phyloP scores from a whole-genome alignment of 2,797 vertebrate species.

The Sebastes trivittatus region DNA sequence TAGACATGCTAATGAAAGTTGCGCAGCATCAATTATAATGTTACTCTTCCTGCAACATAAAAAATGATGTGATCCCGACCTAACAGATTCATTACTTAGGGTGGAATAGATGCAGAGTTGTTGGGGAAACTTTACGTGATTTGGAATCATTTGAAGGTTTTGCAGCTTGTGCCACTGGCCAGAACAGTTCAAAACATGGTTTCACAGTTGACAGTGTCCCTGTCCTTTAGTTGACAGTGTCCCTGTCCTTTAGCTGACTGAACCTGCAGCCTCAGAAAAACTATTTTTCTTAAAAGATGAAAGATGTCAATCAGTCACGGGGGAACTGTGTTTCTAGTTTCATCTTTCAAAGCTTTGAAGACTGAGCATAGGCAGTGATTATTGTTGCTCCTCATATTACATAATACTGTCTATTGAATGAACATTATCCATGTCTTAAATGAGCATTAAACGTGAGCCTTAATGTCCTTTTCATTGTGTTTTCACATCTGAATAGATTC shows the following conservation, averaged over 20 bases:
- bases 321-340: neutral
- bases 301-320: neutral
- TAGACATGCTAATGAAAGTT: neutral
- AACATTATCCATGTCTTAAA: slow-evolving; percentile 54
- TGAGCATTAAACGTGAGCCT: slow-evolving; percentile 58
- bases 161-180: neutral
- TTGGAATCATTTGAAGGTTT: neutral
- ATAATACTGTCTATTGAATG: slow-evolving; percentile 16
- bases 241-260: neutral
- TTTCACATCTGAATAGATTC: slow-evolving; percentile 59
- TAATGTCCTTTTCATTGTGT: slow-evolving; percentile 55
- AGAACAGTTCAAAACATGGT: neutral
- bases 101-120: neutral
- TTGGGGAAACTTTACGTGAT: neutral
- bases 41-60: neutral
- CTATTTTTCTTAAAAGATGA: neutral
- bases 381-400: neutral
- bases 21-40: neutral
- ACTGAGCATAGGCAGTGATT: neutral
- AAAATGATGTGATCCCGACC: neutral
- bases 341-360: neutral
- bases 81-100: neutral
- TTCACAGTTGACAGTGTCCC: neutral
- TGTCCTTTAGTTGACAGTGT: neutral
- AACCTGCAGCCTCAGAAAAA: neutral